Conservation (phyloP, 2,113 vertebrate species). For the Rhynchomys soricoides region DNA sequence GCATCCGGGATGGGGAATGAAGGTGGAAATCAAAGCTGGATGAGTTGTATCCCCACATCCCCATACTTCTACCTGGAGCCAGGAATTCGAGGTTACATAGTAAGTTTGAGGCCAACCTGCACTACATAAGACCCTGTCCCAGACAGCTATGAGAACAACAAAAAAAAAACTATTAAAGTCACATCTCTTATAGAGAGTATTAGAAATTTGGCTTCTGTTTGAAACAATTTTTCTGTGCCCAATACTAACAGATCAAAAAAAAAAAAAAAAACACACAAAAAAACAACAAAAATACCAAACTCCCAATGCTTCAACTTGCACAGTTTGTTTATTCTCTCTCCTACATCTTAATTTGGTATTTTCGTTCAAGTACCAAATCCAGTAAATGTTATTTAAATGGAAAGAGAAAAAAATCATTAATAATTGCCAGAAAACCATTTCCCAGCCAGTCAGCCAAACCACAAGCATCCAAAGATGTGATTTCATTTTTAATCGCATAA, state of each 20-base stretch:
- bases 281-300: background rate
- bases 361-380: constrained; percentile 68
- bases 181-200: background rate
- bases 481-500: constrained; percentile 72
- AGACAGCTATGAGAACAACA: background rate
- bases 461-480: constrained; percentile 69
- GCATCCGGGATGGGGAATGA: background rate
- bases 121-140: background rate
- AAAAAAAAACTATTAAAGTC: background rate
- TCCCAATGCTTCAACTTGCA: background rate
- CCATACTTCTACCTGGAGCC: too few species aligned
- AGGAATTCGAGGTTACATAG: background rate
- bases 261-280: background rate
- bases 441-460: constrained; percentile 76
- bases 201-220: constrained; percentile 40
- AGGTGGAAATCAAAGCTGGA: background rate
- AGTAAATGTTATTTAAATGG: constrained; percentile 75
- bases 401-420: constrained; percentile 74
- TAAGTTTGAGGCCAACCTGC: background rate
- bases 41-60: background rate
- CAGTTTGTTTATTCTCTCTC: background rate
- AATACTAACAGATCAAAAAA: background rate
- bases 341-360: constrained; percentile 46
- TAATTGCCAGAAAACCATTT: constrained; percentile 68
- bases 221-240: background rate